Base-by-base conservation (phyloP, 2,888 invertebrate genomes). In the Microchrysa polita region DNA sequence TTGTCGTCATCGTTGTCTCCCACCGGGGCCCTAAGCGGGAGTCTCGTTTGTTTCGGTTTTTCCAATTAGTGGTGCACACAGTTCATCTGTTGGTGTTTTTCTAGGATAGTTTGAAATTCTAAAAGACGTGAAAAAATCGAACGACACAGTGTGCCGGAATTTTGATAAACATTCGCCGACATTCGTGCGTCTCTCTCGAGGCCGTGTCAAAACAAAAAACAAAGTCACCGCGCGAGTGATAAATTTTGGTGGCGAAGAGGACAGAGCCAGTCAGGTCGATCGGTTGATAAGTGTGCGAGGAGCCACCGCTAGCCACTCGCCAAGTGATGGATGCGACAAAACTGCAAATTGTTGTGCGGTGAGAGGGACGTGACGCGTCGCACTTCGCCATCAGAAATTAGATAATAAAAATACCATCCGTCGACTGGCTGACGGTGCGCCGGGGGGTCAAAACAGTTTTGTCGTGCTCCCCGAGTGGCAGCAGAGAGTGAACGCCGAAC, bases 401-500 rank as follows among this genome's bases (percentile, higher is more conserved):
- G 61, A 65, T 65, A 65, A 65, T 22, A 48, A 48, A 61, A 65
- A 65, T 44, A 42, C 44, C 65, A 65, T 34, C 65, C 48, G 48
- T 48, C 10, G 18, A 5, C 55, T 10, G 22, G 18, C 5, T 14
- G 48, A 9, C 63, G 42, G 23, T 10, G 20, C 18, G 44, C 44
- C 18, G 42, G 44, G 20, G 65, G 44, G 5, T n/a, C 65, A 44
- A 23, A n/a, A 65, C 20, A 65, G n/a, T 34, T 7, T n/a, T 14
- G n/a, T 42, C 65, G 65, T 44, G 44, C 20, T 60, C 60, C 23
- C 4, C 27, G 34, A n/a, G 60, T 59, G 59, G 22, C 59, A 59
- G 59, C 18, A 20, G 44, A n/a, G n/a, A n/a, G n/a, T n/a, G n/a
- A n/a, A n/a, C n/a, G 20, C 42, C 40, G 42, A 20, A 18, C 44